These are phyloP conservation scores for Eudasyphora cyanicolor DNA, from an alignment of 2,888 invertebrate species.

Conservation along the genomic window DNA sequence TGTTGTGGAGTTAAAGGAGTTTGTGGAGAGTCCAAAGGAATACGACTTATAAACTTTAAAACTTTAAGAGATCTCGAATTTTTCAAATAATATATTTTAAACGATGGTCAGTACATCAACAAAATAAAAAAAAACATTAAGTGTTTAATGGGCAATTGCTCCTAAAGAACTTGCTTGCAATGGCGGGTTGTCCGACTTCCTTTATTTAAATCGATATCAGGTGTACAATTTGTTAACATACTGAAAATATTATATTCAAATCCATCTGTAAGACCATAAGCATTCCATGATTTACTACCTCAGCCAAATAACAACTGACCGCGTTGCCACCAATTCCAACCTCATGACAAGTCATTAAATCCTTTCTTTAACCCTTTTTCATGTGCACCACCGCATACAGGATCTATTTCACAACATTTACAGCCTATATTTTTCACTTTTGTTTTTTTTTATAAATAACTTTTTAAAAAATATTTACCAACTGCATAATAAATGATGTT, in stretches of 20 bases:
- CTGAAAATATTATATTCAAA: neutral
- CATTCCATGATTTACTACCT: neutral
- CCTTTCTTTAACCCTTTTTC: conserved; percentile 30
- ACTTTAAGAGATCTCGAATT: too few relatives aligned
- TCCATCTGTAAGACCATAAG: too few relatives aligned
- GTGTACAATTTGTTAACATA: neutral
- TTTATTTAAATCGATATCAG: neutral
- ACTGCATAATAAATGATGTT: conserved; percentile 53
- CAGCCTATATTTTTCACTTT: neutral
- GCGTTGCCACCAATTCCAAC: conserved; percentile 5
- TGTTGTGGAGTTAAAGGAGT: neutral
- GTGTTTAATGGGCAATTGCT: too few relatives aligned
- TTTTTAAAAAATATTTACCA: neutral
- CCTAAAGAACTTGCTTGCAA: too few relatives aligned
- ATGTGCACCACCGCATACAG: neutral
- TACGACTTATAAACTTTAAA: neutral
- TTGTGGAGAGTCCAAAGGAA: too few relatives aligned
- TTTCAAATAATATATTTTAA: too few relatives aligned
- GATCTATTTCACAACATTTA: neutral
- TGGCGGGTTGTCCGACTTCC: too few relatives aligned
- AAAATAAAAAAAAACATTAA: too few relatives aligned
- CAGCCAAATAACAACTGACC: neutral
- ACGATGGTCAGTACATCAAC: too few relatives aligned
- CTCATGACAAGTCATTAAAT: conserved; percentile 29
- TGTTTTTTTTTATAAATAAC: neutral